A percentile compares a stretch with the other conserved stretches of the same genome.
Evolutionary conservation across 2,113 vertebrate genomes (phyloP).

Genomic region (Oncorhynchus keta): DNA sequence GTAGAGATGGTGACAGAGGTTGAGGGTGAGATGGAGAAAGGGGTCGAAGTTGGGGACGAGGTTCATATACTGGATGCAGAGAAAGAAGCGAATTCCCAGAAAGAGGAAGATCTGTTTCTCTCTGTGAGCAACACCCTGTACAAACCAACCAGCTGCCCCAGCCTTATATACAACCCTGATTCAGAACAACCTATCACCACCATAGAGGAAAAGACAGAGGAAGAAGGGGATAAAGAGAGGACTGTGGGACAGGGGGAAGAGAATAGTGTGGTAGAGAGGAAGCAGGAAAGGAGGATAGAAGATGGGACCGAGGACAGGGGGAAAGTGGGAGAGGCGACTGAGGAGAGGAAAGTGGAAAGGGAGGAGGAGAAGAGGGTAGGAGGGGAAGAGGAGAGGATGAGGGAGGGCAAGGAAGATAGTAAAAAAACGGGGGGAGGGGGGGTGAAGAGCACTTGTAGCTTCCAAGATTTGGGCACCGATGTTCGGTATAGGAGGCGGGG

Average conservation of each 20-base stretch:
- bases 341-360: background rate
- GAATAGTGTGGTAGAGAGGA: slow-evolving; percentile 30
- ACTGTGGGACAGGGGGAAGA: slow-evolving; percentile 20
- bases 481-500: slow-evolving; percentile 56
- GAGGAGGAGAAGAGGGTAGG: too few species aligned
- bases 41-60: background rate
- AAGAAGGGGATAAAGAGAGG: slow-evolving; percentile 12
- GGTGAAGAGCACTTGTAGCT: slow-evolving; percentile 52
- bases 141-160: slow-evolving; percentile 69
- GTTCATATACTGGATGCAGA: slow-evolving; percentile 8
- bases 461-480: slow-evolving; percentile 58
- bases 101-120: slow-evolving; percentile 45
- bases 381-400: slow-evolving; percentile 20
- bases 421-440: background rate
- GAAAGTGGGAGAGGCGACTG: background rate
- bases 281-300: background rate
- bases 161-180: slow-evolving; percentile 45
- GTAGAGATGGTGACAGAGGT: slow-evolving; percentile 16
- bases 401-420: background rate
- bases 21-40: slow-evolving; percentile 1
- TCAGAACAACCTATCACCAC: slow-evolving; percentile 21
- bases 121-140: slow-evolving; percentile 53
- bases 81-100: slow-evolving; percentile 1
- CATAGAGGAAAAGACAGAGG: slow-evolving; percentile 26
- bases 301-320: background rate